Conservation (phyloP, 2,888 invertebrate species). For the Philhelius pedissequus region DNA sequence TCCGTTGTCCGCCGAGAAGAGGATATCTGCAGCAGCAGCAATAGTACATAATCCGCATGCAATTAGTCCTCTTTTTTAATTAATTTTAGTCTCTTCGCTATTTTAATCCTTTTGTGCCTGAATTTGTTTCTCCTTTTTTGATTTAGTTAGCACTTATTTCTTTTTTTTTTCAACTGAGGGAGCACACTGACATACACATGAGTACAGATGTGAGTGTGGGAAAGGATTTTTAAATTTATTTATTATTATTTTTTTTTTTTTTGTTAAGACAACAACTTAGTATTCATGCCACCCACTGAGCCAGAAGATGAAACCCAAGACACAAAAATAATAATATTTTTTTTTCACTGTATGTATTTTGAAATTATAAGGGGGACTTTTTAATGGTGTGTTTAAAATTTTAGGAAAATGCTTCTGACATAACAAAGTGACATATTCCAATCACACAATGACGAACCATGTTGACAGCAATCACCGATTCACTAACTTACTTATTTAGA, state of each 20-base stretch:
- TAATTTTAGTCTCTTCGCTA: conserved; percentile 41
- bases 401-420: neutral
- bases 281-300: neutral
- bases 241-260: neutral
- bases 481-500: conserved; percentile 45
- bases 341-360: neutral
- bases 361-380: neutral
- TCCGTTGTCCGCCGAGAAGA: conserved; percentile 32
- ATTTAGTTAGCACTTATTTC: conserved; percentile 26
- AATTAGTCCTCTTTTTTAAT: conserved; percentile 64
- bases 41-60: conserved; percentile 62
- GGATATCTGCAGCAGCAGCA: conserved; percentile 27
- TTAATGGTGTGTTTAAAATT: neutral
- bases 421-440: conserved; percentile 23
- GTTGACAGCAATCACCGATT: conserved; percentile 49
- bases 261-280: neutral
- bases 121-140: conserved; percentile 3
- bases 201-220: conserved; percentile 15
- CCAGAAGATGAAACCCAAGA: neutral
- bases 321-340: neutral
- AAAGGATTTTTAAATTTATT: neutral
- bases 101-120: conserved; percentile 57
- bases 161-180: neutral
- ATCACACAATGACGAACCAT: conserved; percentile 37
- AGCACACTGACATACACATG: neutral